phyloP scores from a whole-genome alignment of 2,113 vertebrate species.

The Sigmodon hispidus region DNA sequence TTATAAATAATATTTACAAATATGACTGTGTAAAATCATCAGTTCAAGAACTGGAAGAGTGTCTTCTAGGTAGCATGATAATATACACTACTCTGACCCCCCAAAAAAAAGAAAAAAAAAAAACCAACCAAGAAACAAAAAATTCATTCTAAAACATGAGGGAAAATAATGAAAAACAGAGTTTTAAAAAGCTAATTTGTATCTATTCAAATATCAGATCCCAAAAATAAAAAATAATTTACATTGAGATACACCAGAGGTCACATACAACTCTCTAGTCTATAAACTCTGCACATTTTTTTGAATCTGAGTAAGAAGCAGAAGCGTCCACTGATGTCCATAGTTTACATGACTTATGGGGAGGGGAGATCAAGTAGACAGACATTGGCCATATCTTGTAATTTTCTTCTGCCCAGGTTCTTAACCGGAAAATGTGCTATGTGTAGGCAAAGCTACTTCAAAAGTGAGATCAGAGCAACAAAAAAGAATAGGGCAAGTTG shows the following conservation, averaged over 20 bases:
- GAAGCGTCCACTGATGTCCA: not conserved
- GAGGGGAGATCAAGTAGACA: not conserved
- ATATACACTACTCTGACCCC: not conserved
- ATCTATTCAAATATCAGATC: conserved; percentile 7
- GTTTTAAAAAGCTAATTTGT: not conserved
- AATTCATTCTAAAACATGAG: not conserved
- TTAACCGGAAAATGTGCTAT: not conserved
- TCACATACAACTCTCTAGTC: not conserved
- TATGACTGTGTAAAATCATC: not conserved
- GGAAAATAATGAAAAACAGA: conserved; percentile 1
- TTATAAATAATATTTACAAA: conserved; percentile 41
- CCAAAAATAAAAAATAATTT: conserved; percentile 29
- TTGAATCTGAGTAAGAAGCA: not conserved
- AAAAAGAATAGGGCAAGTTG: not conserved
- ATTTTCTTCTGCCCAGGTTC: not conserved
- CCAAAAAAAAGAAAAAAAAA: not conserved
- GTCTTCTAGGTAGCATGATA: not conserved
- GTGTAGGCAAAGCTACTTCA: not conserved
- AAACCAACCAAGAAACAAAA: not conserved
- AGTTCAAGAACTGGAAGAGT: not conserved
- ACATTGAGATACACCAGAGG: not conserved
- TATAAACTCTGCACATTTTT: not conserved
- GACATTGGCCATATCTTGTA: not conserved
- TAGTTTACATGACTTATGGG: not conserved
- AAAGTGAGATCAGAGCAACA: not conserved